phyloP scores from a whole-genome alignment of 2,113 vertebrate genomes.

The Choloepus hoffmanni region DNA sequence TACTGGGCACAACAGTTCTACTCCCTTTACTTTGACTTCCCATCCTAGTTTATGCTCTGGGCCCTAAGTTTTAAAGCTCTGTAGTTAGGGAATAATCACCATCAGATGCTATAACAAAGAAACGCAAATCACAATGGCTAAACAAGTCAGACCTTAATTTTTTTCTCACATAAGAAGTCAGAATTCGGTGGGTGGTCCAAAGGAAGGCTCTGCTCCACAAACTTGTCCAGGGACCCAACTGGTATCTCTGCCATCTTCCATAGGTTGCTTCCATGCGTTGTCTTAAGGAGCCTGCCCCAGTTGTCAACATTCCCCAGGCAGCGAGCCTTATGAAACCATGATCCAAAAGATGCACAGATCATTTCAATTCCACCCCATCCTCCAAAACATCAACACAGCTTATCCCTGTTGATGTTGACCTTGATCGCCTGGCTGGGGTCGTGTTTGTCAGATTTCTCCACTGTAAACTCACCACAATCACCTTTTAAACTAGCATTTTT shows the following conservation, averaged over 20 bases:
- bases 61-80: neutral
- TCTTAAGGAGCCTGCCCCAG: neutral
- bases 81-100: neutral
- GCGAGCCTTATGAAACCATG: neutral
- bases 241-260: neutral
- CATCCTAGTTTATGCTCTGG: neutral
- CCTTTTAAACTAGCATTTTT: neutral
- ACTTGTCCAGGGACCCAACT: neutral
- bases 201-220: neutral
- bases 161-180: too few species aligned
- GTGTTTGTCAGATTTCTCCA: too few species aligned
- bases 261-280: neutral
- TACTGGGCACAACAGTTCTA: neutral
- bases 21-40: neutral
- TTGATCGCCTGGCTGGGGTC: too few species aligned
- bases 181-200: accelerated
- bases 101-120: neutral
- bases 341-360: neutral
- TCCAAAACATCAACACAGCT: neutral
- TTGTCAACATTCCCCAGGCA: neutral
- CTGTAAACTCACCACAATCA: too few species aligned
- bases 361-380: too few species aligned
- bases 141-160: neutral
- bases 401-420: too few species aligned
- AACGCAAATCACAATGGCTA: neutral